A percentile compares a stretch with the other conserved stretches of the same genome.
Evolutionary conservation across 2,797 vertebrate species (phyloP).

Genomic region (Psittacula echo): DNA sequence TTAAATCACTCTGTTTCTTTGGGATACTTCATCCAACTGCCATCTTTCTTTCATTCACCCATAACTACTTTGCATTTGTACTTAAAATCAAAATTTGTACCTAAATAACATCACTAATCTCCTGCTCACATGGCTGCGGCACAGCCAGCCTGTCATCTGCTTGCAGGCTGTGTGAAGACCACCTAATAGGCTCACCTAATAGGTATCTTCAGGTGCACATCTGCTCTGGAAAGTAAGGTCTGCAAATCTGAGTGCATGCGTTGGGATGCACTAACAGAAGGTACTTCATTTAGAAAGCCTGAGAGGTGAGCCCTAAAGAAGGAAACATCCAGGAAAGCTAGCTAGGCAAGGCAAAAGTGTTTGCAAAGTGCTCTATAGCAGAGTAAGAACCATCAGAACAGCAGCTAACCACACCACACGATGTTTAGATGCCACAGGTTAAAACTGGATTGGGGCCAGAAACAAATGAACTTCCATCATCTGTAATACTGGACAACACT

Average conservation of each 20-base stretch:
- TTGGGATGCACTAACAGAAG: not conserved
- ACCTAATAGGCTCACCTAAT: not conserved
- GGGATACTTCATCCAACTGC: not conserved
- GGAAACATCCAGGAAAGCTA: not conserved
- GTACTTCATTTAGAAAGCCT: not conserved
- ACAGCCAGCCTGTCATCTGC: not conserved
- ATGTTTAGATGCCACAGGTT: not conserved
- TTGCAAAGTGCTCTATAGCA: not conserved
- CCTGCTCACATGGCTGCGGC: accelerated
- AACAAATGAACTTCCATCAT: not conserved
- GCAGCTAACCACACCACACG: not conserved
- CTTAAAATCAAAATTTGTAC: not conserved
- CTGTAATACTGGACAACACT: not conserved
- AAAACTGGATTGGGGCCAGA: not conserved
- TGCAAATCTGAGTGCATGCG: accelerated
- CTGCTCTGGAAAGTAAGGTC: not conserved
- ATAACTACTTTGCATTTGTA: not conserved
- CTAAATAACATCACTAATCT: not conserved
- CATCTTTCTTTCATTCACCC: not conserved
- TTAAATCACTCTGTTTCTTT: not conserved
- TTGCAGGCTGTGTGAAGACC: not conserved
- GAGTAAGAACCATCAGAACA: not conserved
- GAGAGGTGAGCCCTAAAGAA: not conserved
- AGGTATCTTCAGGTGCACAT: not conserved
- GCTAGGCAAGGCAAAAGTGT: not conserved